Percentiles rank a stretch among this genome's conserved stretches.
Evolutionary conservation across 2,888 invertebrate genomes (phyloP).

Genomic region (Drosophila fulvimacula): DNA sequence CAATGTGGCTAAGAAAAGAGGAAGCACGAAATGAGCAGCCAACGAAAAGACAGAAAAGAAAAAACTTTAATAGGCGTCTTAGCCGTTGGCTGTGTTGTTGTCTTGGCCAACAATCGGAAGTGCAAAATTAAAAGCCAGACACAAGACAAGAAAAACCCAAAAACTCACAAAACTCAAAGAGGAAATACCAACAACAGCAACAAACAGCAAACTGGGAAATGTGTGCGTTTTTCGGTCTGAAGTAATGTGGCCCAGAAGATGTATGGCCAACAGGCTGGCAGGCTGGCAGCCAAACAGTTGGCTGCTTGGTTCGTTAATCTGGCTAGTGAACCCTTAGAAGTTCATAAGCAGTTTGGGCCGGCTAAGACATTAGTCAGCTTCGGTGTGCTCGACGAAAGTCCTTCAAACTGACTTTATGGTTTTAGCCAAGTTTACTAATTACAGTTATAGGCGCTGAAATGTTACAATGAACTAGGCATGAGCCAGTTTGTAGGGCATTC

Average conservation of each 20-base stretch:
- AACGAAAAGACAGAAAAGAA: constrained; percentile 3
- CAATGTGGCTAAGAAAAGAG: constrained; percentile 38
- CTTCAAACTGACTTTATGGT: constrained; percentile 32
- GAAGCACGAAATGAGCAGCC: constrained; percentile 40
- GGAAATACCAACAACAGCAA: constrained; percentile 11
- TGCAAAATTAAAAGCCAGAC: constrained; percentile 74
- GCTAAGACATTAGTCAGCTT: constrained; percentile 43
- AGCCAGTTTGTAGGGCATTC: constrained; percentile 22
- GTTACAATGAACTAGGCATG: constrained; percentile 16
- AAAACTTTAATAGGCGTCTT: constrained; percentile 66
- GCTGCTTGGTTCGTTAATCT: constrained; percentile 22
- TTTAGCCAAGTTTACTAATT: constrained; percentile 34
- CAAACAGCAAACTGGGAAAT: constrained; percentile 14
- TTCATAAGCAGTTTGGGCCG: constrained; percentile 31
- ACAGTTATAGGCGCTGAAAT: constrained; percentile 20
- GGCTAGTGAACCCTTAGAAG: constrained; percentile 48
- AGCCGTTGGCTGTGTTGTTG: constrained; percentile 30
- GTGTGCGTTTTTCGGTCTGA: constrained; percentile 20
- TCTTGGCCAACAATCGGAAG: constrained; percentile 75
- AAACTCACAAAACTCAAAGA: constrained; percentile 9
- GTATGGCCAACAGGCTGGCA: constrained; percentile 10
- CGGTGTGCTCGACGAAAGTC: constrained; percentile 30
- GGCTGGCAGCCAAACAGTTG: too few species aligned
- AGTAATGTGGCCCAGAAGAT: constrained; percentile 40
- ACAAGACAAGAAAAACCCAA: constrained; percentile 21